Evolutionary conservation across 2,113 vertebrate genomes (phyloP), one percentile per base, ranked within the genome.

Genomic region (Trichomycterus rosablanca): DNA sequence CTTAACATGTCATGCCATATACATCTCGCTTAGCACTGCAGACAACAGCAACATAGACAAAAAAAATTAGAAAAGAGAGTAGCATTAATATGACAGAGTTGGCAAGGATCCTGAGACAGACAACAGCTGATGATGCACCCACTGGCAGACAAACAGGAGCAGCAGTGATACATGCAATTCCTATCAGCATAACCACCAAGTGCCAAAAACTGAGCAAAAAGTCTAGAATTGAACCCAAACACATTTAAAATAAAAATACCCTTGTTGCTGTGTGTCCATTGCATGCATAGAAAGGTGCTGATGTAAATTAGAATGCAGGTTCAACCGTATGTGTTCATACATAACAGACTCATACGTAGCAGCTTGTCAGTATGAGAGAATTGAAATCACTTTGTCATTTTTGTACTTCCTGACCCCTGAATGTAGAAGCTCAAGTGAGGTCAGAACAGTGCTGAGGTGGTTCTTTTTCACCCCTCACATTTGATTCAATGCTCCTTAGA

Each of bases 371-470:
- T 7, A 32, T 14, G 24, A 50, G 16, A 57, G 22, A 42, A 48
- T 28, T 15, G 54, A 30, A 63, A 53, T 59, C 32, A 59, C 40
- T 54, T 67, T 20, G 10, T 43, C 15, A 54, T 26, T 52, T 54
- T 67, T 20, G 10, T 43, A 18, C 54, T 26, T 52, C 16, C 39
- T 42, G 50, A 42, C 35, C 32, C 24, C 10, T 5, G 34, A 19
- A 14, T 28, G 48, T 30, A 7, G 26, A 30, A 70, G 59, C 51
- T 72, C 66, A 26, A 23, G 53, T n/a, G 64, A 70, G 59, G 54
- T 57, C 26, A 52, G 52, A 68, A 66, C 43, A 75, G 28, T 54
- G 75, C 72, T 70, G 70, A 73, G 30, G 42, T n/a, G 12, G 52
- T 67, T 40, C 23, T 68, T 66, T 63, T 18, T 28, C n/a, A 15